These are phyloP conservation scores for Pseudomugil tenellus DNA, from an alignment of 2,797 vertebrate genomes.

Conservation along the genomic window DNA sequence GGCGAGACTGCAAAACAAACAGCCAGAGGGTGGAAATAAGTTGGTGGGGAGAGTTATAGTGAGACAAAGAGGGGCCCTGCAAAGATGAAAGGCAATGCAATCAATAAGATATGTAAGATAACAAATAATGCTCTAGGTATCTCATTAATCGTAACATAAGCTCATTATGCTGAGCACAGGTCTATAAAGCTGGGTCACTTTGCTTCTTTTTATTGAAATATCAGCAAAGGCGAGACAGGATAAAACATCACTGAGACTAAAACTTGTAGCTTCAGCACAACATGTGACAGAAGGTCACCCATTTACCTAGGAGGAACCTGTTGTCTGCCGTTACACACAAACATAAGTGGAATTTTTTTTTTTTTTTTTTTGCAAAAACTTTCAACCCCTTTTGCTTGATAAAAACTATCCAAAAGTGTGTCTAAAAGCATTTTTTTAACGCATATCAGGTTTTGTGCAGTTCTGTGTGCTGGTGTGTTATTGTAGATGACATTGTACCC, in stretches of 20 bases:
- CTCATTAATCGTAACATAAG: conserved; percentile 84
- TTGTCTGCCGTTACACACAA: conserved; percentile 35
- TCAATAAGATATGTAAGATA: conserved; percentile 88
- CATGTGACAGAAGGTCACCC: conserved; percentile 59
- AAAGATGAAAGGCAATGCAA: conserved; percentile 84
- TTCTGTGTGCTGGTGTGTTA: conserved; percentile 56
- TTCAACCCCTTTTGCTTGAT: not conserved
- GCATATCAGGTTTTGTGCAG: conserved; percentile 25
- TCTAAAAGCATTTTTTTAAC: not conserved
- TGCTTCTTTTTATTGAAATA: conserved; percentile 80
- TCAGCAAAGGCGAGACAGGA: conserved; percentile 74
- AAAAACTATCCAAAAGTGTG: conserved; percentile 8
- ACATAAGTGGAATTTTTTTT: conserved; percentile 6
- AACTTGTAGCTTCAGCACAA: conserved; percentile 71
- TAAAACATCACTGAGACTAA: conserved; percentile 63
- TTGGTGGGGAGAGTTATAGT: conserved; percentile 42
- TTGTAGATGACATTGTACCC: conserved; percentile 79
- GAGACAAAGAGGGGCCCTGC: conserved; percentile 41
- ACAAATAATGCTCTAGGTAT: conserved; percentile 86
- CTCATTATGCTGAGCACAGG: conserved; percentile 83
- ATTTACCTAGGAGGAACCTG: conserved; percentile 33
- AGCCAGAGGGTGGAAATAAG: conserved; percentile 69
- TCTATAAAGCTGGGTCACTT: conserved; percentile 83
- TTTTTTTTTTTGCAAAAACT: conserved; percentile 4
- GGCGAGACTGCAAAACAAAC: conserved; percentile 64